Percentiles rank a stretch among this genome's conserved stretches.
Evolutionary conservation across 2,113 vertebrate genomes (phyloP).

Genomic region (Corythornis madagascariensis): DNA sequence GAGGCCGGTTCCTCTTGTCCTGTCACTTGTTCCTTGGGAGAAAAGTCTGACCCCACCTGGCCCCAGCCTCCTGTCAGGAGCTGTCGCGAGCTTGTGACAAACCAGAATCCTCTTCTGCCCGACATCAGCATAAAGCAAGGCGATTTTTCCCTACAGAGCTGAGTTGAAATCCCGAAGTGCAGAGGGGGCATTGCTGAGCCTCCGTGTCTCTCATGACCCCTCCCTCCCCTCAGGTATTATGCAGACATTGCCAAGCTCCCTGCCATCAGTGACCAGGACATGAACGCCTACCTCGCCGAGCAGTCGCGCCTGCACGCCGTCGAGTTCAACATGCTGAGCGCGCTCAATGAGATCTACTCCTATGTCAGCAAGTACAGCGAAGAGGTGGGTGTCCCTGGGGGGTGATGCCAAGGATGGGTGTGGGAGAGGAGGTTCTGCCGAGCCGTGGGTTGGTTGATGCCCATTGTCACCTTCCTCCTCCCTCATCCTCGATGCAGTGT

Average conservation of each 20-base stretch:
- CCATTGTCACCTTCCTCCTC: neutral
- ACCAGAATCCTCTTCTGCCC: neutral
- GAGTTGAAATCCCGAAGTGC: neutral
- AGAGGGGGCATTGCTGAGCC: accelerated
- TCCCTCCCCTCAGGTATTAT: conserved; percentile 85
- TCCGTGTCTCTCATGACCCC: neutral
- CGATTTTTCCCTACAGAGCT: neutral
- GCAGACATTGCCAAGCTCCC: conserved; percentile 96
- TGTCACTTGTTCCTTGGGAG: neutral
- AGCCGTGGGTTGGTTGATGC: too few species aligned
- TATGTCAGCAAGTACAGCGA: conserved; percentile 98
- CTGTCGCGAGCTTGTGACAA: neutral
- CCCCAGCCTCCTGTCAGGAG: neutral
- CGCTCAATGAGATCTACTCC: conserved; percentile 97
- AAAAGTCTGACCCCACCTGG: neutral
- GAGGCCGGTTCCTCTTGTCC: neutral
- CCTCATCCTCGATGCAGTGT: accelerated
- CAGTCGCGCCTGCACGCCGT: conserved; percentile 92
- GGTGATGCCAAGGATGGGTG: neutral
- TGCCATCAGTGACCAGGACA: conserved; percentile 98
- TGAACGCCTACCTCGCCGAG: conserved; percentile 98
- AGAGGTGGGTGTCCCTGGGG: conserved; percentile 81
- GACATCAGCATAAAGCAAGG: neutral
- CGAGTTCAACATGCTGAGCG: conserved; percentile 98
- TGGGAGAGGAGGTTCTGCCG: too few species aligned